Evolutionary conservation across 2,797 vertebrate species (phyloP).

Genomic region (Cichlasoma orientale): DNA sequence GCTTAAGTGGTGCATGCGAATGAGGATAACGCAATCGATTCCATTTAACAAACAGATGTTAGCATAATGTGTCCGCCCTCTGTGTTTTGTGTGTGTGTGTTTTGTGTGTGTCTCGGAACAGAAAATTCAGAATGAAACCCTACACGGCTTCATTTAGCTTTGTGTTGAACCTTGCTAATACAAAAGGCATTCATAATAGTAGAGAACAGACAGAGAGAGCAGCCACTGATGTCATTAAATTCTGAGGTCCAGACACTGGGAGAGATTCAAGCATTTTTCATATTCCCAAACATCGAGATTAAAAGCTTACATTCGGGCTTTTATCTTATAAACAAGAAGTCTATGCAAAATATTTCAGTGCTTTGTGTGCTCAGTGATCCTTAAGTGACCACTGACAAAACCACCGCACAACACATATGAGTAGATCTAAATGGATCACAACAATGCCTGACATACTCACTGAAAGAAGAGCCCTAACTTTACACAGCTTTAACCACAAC

Average conservation of each 20-base stretch:
- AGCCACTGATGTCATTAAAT: constrained; percentile 64
- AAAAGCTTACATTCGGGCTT: constrained; percentile 70
- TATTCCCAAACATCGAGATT: constrained; percentile 75
- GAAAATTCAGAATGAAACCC: constrained; percentile 52
- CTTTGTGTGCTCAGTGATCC: constrained; percentile 69
- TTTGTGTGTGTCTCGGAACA: constrained; percentile 14
- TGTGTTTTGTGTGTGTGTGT: constrained; percentile 15
- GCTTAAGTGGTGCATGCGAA: background rate
- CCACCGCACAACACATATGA: constrained; percentile 62
- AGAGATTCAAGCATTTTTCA: constrained; percentile 66
- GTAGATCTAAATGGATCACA: constrained; percentile 65
- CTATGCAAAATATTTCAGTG: constrained; percentile 64
- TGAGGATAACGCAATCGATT: background rate
- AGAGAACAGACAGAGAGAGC: constrained; percentile 30
- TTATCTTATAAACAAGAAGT: constrained; percentile 73
- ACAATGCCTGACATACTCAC: constrained; percentile 64
- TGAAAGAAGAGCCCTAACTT: constrained; percentile 69
- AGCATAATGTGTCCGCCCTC: background rate
- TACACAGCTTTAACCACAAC: constrained; percentile 69
- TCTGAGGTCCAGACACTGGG: constrained; percentile 63
- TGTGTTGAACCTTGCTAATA: constrained; percentile 49
- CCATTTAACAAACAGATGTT: constrained; percentile 4
- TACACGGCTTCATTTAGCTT: constrained; percentile 35
- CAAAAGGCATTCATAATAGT: constrained; percentile 64
- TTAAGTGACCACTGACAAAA: constrained; percentile 69